These are phyloP conservation scores for Pseudomyrmex pallidus DNA, from an alignment of 1,140 invertebrate genomes.

Conservation along the genomic window DNA sequence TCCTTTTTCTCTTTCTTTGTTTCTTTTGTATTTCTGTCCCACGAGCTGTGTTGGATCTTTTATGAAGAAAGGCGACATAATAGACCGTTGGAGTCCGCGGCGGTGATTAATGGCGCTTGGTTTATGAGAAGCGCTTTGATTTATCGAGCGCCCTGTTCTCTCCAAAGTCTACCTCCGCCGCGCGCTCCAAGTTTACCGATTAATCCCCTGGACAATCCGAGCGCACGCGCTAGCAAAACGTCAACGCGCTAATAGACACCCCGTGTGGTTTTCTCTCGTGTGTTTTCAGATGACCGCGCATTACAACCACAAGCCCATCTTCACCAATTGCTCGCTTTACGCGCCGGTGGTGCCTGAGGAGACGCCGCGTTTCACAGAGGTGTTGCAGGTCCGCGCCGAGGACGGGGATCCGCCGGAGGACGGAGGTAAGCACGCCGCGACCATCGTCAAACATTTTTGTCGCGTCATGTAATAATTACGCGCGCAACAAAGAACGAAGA, in stretches of 20 bases:
- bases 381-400: slow-evolving; percentile 87
- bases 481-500: background rate
- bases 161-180: slow-evolving; percentile 7
- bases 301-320: slow-evolving; percentile 91
- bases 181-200: slow-evolving; percentile 55
- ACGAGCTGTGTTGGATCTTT: slow-evolving; percentile 42
- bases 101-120: slow-evolving; percentile 59
- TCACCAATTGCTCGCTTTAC: slow-evolving; percentile 90
- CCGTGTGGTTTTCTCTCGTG: slow-evolving; percentile 37
- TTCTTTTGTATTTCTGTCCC: background rate
- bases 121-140: slow-evolving; percentile 60
- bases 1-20: background rate
- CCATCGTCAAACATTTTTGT: background rate
- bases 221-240: background rate
- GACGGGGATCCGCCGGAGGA: slow-evolving; percentile 89
- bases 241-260: slow-evolving; percentile 32
- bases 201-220: slow-evolving; percentile 42
- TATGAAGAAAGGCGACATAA: slow-evolving; percentile 47
- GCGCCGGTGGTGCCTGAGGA: slow-evolving; percentile 89
- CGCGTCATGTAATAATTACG: background rate
- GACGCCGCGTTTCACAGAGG: slow-evolving; percentile 86
- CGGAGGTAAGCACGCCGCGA: slow-evolving; percentile 86
- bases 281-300: slow-evolving; percentile 71
- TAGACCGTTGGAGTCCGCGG: slow-evolving; percentile 27
- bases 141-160: slow-evolving; percentile 59